Percentiles rank a stretch among this genome's conserved stretches.
Conservation (phyloP, 2,797 vertebrate genomes). For the Anisognathus igniventris region DNA sequence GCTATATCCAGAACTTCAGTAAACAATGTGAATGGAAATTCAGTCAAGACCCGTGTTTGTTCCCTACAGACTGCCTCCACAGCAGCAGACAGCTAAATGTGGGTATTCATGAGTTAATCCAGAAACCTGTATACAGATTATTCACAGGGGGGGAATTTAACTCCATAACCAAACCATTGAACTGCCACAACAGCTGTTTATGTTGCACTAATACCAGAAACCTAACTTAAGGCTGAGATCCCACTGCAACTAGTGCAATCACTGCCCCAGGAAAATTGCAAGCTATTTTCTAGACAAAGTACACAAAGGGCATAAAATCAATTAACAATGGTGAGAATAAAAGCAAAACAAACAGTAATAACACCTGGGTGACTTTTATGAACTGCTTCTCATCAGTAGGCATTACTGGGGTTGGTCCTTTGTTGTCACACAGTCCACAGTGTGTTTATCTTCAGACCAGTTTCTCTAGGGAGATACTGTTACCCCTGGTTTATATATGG, state of each 20-base stretch:
- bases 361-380: not conserved
- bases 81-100: slow-evolving; percentile 37
- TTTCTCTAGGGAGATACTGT: not conserved
- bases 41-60: fast-evolving
- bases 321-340: not conserved
- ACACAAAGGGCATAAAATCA: not conserved
- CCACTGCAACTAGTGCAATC: not conserved
- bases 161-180: slow-evolving; percentile 33
- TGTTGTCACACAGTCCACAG: not conserved
- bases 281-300: not conserved
- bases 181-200: slow-evolving; percentile 10
- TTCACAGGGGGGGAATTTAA: not conserved
- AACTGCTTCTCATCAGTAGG: not conserved
- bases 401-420: not conserved
- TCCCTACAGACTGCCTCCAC: not conserved
- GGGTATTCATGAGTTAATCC: slow-evolving; percentile 4
- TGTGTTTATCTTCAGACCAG: not conserved
- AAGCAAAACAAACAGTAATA: not conserved
- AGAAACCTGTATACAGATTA: slow-evolving; percentile 11
- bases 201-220: slow-evolving; percentile 5
- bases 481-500: not conserved
- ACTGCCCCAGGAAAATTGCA: not conserved
- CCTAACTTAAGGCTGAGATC: slow-evolving; percentile 9
- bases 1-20: not conserved
- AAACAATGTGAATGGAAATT: slow-evolving; percentile 10